These are phyloP conservation scores for Sitta europaea DNA, from an alignment of 2,113 vertebrate genomes.

Conservation along the genomic window DNA sequence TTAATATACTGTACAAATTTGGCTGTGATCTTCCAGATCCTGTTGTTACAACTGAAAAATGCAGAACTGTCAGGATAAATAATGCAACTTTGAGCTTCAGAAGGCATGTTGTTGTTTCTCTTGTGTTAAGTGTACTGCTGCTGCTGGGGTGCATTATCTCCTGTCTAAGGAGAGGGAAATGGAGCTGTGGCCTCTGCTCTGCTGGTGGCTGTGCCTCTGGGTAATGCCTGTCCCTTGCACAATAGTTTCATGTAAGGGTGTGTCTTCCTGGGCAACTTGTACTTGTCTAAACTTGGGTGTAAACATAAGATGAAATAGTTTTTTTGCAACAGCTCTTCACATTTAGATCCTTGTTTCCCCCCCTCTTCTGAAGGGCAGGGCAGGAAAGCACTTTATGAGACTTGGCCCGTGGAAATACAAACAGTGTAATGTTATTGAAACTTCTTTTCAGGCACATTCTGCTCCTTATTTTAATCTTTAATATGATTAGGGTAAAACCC, in stretches of 20 bases:
- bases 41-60: not conserved
- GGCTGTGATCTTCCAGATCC: not conserved
- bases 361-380: not conserved
- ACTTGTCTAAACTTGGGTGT: not conserved
- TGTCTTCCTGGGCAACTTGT: not conserved
- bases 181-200: not conserved
- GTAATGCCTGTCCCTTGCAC: not conserved
- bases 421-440: not conserved
- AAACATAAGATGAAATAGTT: not conserved
- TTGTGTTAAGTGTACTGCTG: not conserved
- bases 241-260: conserved; percentile 19
- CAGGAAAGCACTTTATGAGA: not conserved
- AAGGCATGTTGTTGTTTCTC: not conserved
- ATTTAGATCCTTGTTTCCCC: not conserved
- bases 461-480: not conserved
- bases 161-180: not conserved
- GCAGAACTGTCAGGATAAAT: not conserved
- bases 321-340: not conserved
- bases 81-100: not conserved
- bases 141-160: not conserved
- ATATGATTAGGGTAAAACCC: not conserved
- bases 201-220: not conserved
- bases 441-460: not conserved
- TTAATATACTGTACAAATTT: not conserved
- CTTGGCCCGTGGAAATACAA: not conserved